Percentiles rank a stretch among this genome's conserved stretches.
Evolutionary conservation across 2,888 invertebrate genomes (phyloP).

Genomic region (Dilophus febrilis): DNA sequence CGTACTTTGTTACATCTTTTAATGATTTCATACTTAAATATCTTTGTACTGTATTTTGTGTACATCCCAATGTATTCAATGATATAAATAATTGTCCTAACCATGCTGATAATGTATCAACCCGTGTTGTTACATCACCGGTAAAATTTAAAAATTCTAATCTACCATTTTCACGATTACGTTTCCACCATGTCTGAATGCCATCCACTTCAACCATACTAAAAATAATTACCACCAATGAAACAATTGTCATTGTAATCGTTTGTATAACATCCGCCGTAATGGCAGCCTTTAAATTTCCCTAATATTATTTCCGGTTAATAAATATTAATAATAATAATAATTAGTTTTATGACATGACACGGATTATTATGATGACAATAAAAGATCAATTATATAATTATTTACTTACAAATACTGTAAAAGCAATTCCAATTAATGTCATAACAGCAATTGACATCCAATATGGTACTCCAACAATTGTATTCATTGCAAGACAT

Average conservation of each 20-base stretch:
- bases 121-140: slow-evolving; percentile 37
- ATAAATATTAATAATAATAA: too few relatives aligned
- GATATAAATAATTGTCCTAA: slow-evolving; percentile 76
- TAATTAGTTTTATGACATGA: too few relatives aligned
- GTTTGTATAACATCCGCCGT: slow-evolving; percentile 84
- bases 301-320: too few relatives aligned
- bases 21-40: slow-evolving; percentile 66
- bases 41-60: slow-evolving; percentile 75
- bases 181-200: slow-evolving; percentile 42
- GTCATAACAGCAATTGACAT: slow-evolving; percentile 65
- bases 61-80: slow-evolving; percentile 72
- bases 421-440: slow-evolving; percentile 63
- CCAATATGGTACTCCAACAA: slow-evolving; percentile 73
- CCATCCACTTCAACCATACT: slow-evolving; percentile 62
- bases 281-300: slow-evolving; percentile 62
- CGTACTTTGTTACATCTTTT: slow-evolving; percentile 47
- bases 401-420: slow-evolving; percentile 29
- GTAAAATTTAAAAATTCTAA: slow-evolving; percentile 21
- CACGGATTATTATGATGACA: too few relatives aligned
- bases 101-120: slow-evolving; percentile 61
- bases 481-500: slow-evolving; percentile 67
- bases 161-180: slow-evolving; percentile 49
- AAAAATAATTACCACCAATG: slow-evolving; percentile 61
- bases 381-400: too few relatives aligned
- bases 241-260: slow-evolving; percentile 66